Conservation (phyloP, 1,140 invertebrate species). For the Sminthurides bifidus region DNA sequence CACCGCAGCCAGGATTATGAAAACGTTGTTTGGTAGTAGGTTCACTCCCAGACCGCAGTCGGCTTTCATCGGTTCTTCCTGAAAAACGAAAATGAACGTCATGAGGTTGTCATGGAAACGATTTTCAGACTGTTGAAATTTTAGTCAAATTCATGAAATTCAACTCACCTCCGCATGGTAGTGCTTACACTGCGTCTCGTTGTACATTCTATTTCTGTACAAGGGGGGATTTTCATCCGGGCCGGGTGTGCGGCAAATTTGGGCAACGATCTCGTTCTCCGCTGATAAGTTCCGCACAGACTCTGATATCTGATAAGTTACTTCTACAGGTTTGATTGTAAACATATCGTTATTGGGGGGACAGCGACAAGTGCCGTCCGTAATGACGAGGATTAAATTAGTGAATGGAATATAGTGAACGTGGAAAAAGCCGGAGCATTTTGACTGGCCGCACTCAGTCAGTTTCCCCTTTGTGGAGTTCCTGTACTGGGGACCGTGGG, state of each 20-base stretch:
- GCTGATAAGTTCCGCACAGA: slow-evolving; percentile 10
- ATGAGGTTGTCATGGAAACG: background rate
- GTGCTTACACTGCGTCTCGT: slow-evolving; percentile 9
- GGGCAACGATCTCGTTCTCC: slow-evolving; percentile 13
- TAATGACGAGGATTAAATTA: slow-evolving; percentile 76
- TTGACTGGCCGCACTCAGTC: slow-evolving; percentile 76
- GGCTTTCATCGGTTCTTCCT: slow-evolving; percentile 7
- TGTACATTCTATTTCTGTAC: slow-evolving; percentile 5
- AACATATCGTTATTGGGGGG: slow-evolving; percentile 53
- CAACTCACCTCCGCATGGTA: slow-evolving; percentile 12
- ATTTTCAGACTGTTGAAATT: background rate
- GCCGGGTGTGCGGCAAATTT: slow-evolving; percentile 12
- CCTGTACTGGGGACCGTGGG: slow-evolving; percentile 27
- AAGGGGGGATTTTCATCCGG: background rate
- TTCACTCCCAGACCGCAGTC: slow-evolving; percentile 11
- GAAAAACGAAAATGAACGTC: background rate
- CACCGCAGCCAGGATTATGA: background rate
- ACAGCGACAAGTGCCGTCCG: slow-evolving; percentile 78
- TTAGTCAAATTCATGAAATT: background rate
- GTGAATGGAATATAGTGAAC: slow-evolving; percentile 84
- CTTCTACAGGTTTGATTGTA: slow-evolving; percentile 56
- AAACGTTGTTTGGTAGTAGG: background rate
- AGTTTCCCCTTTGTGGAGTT: slow-evolving; percentile 52
- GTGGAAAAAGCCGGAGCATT: slow-evolving; percentile 83
- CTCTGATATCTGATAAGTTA: slow-evolving; percentile 40